Conservation (phyloP, 1,140 invertebrate genomes). For the Sitobion miscanthi region DNA sequence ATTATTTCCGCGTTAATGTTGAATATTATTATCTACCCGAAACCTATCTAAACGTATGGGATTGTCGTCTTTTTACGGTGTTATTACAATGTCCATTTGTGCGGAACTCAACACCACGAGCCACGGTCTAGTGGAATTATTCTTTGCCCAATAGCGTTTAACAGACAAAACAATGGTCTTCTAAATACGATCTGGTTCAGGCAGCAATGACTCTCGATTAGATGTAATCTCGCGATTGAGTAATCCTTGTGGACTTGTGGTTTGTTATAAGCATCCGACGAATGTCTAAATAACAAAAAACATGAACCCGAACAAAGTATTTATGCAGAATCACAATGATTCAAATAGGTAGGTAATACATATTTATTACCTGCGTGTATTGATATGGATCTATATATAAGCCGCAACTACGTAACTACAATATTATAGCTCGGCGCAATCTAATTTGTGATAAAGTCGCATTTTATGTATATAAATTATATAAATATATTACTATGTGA, state of each 20-base stretch:
- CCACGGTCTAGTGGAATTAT: conserved; percentile 10
- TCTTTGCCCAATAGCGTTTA: neutral
- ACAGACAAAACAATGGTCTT: conserved; percentile 19
- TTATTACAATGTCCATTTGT: conserved; percentile 19
- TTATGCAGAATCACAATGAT: neutral
- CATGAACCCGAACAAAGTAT: neutral
- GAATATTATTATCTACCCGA: neutral
- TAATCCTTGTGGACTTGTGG: conserved; percentile 32
- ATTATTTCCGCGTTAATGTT: neutral
- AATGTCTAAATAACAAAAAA: neutral
- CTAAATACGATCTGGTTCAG: conserved; percentile 1
- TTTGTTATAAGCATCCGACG: neutral
- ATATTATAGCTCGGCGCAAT: neutral
- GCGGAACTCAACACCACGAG: conserved; percentile 23
- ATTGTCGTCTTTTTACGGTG: neutral
- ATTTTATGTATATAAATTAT: neutral
- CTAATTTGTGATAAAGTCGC: neutral
- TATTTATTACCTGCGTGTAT: neutral
- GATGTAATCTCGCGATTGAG: conserved; percentile 40
- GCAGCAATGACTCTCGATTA: conserved; percentile 35
- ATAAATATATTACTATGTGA: neutral
- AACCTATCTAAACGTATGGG: neutral
- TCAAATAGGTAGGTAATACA: neutral
- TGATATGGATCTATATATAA: neutral
- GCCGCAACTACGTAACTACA: neutral